Conservation (phyloP, 1,140 invertebrate species). For the Popillia japonica region DNA sequence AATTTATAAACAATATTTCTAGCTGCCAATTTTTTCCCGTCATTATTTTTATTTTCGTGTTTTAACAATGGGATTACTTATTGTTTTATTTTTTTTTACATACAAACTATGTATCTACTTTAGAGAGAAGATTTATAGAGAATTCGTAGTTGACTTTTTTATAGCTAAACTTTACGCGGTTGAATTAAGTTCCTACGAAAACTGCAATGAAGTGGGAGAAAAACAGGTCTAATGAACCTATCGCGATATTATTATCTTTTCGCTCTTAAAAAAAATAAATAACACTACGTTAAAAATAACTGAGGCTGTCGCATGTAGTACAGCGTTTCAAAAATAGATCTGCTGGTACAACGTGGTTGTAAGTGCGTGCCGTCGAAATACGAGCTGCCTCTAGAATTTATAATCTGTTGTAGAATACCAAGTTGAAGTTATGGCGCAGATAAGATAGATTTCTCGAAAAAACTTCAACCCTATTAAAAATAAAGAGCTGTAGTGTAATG, state of each 20-base stretch:
- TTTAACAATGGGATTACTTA: background rate
- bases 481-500: too few relatives aligned
- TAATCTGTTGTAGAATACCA: background rate
- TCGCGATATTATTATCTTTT: constrained; percentile 23
- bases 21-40: background rate
- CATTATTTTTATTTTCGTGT: constrained; percentile 7
- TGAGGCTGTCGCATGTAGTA: background rate
- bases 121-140: background rate
- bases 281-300: background rate
- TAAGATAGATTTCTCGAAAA: too few relatives aligned
- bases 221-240: constrained; percentile 19
- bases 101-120: too few relatives aligned
- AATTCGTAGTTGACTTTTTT: background rate
- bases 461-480: too few relatives aligned
- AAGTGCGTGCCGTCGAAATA: background rate
- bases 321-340: background rate
- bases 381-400: background rate
- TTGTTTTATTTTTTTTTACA: background rate
- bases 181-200: background rate
- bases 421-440: too few relatives aligned
- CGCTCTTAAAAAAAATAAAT: constrained; percentile 32
- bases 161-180: background rate
- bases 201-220: background rate
- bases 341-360: background rate
- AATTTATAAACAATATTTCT: constrained; percentile 3